Conservation (phyloP, 2,888 invertebrate genomes). For the Junonia oenone region DNA sequence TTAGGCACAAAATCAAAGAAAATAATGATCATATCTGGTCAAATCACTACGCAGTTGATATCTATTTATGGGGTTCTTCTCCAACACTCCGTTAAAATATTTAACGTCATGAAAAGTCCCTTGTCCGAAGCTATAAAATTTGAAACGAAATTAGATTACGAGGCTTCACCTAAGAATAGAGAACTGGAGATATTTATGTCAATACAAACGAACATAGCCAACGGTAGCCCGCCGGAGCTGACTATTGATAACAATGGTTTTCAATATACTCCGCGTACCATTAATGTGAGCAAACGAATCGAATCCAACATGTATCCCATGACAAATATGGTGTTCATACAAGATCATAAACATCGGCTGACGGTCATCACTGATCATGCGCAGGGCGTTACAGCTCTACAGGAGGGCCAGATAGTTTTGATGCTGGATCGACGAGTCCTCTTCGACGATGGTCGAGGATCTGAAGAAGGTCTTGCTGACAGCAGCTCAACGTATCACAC, state of each 20-base stretch:
- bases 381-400: constrained; percentile 93
- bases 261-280: constrained; percentile 87
- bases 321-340: constrained; percentile 91
- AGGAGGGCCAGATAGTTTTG: constrained; percentile 93
- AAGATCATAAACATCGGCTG: constrained; percentile 84
- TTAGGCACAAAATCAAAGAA: constrained; percentile 73
- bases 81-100: constrained; percentile 88
- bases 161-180: constrained; percentile 89
- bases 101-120: constrained; percentile 83
- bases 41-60: constrained; percentile 89
- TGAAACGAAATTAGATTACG: constrained; percentile 90
- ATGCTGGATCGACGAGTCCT: constrained; percentile 95
- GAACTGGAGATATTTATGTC: constrained; percentile 95
- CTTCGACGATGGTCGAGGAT: constrained; percentile 95
- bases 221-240: constrained; percentile 88
- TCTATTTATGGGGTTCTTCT: constrained; percentile 88
- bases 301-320: constrained; percentile 98
- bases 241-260: constrained; percentile 95
- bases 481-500: constrained; percentile 83
- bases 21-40: constrained; percentile 90
- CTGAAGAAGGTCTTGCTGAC: constrained; percentile 95
- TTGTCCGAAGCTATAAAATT: constrained; percentile 86
- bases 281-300: constrained; percentile 88
- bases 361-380: constrained; percentile 92
- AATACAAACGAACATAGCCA: constrained; percentile 89